Conservation (phyloP, 2,797 vertebrate genomes). For the Darevskia nairensis region DNA sequence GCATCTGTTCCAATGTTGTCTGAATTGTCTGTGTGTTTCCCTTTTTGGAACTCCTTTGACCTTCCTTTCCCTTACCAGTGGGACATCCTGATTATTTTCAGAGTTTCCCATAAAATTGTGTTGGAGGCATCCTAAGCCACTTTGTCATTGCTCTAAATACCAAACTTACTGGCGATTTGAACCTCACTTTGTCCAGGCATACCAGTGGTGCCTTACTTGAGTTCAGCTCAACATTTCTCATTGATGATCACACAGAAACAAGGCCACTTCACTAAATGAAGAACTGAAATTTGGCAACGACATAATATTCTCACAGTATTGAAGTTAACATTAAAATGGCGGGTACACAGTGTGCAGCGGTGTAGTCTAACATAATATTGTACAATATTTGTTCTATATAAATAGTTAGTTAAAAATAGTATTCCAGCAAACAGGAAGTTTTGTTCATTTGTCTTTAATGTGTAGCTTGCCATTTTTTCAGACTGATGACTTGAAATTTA, state of each 20-base stretch:
- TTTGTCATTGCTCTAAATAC: not conserved
- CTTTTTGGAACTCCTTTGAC: not conserved
- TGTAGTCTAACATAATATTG: not conserved
- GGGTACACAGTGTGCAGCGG: not conserved
- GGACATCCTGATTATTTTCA: not conserved
- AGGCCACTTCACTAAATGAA: not conserved
- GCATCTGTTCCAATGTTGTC: not conserved
- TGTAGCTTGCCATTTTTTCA: too few species aligned
- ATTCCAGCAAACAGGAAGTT: not conserved
- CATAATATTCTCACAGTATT: not conserved
- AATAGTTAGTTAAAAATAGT: not conserved
- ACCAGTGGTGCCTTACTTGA: not conserved
- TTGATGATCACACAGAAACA: not conserved
- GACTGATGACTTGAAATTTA: too few species aligned
- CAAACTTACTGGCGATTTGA: not conserved
- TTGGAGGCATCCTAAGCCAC: not conserved
- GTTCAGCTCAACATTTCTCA: not conserved
- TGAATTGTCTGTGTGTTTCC: not conserved
- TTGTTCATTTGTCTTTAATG: not conserved
- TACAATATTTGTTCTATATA: not conserved
- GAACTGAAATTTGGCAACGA: not conserved
- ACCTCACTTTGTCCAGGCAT: not conserved
- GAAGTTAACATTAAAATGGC: not conserved
- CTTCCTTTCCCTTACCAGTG: not conserved
- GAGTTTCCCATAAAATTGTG: not conserved